Conservation (phyloP, 2,113 vertebrate species). For the chimpanzee (Pan troglodytes) region NHGRI_mPanTro3-v2.1_pri NC_072408.2:26137501-26138000, state of each 20-base stretch:
- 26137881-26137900: conserved; percentile 29
- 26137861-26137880: conserved; percentile 25
- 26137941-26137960: not conserved
- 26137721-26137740: not conserved
- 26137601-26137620: not conserved
- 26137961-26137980: not conserved
- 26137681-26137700: not conserved
- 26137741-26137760: not conserved
- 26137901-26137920: not conserved
- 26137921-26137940: not conserved
- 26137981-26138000: not conserved
- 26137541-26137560: not conserved
- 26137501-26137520: no score
- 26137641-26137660: not conserved
- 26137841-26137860: conserved; percentile 54
- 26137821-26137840: conserved; percentile 48
- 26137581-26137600: not conserved
- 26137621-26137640: not conserved
- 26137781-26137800: conserved; percentile 1
- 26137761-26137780: not conserved
- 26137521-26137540: no score
- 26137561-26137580: not conserved
- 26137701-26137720: not conserved
- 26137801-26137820: conserved; percentile 44
- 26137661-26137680: not conserved